These are phyloP conservation scores for Serranus cabrilla DNA, from an alignment of 2,797 vertebrate genomes.

Conservation along the genomic window DNA sequence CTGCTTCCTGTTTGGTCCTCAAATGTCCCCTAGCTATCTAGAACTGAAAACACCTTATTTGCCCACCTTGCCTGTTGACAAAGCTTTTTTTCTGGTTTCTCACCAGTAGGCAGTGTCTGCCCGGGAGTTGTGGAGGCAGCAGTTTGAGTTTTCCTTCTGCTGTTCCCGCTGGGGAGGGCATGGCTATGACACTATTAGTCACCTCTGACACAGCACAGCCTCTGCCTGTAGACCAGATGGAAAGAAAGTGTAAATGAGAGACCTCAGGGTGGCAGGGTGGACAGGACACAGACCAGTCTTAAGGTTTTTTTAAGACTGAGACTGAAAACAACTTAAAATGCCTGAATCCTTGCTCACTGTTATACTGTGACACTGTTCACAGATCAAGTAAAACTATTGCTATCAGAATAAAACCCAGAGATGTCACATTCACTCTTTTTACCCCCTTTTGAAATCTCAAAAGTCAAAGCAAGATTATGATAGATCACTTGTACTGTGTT, in stretches of 20 bases:
- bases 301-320: slow-evolving; percentile 36
- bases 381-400: slow-evolving; percentile 53
- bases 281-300: slow-evolving; percentile 49
- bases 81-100: slow-evolving; percentile 55
- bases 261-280: slow-evolving; percentile 46
- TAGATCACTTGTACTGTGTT: slow-evolving; percentile 62
- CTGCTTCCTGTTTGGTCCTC: slow-evolving; percentile 38
- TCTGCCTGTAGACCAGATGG: slow-evolving; percentile 74
- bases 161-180: slow-evolving; percentile 48
- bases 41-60: slow-evolving; percentile 64
- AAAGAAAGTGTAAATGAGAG: slow-evolving; percentile 72
- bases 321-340: slow-evolving; percentile 27
- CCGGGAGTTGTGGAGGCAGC: slow-evolving; percentile 75
- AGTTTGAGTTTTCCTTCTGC: slow-evolving; percentile 75
- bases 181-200: slow-evolving; percentile 77
- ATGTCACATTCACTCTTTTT: slow-evolving; percentile 51
- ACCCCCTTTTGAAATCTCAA: slow-evolving; percentile 57
- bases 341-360: slow-evolving; percentile 9
- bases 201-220: slow-evolving; percentile 80
- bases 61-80: slow-evolving; percentile 73
- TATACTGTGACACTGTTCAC: slow-evolving; percentile 32
- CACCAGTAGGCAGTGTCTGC: slow-evolving; percentile 63
- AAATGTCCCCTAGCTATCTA: slow-evolving; percentile 52
- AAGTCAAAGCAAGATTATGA: slow-evolving; percentile 69
- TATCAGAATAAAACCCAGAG: slow-evolving; percentile 41